Evolutionary conservation across 1,140 invertebrate species (phyloP), one percentile per base, ranked within the genome.

Genomic region (Brachionus rotundiformis): DNA sequence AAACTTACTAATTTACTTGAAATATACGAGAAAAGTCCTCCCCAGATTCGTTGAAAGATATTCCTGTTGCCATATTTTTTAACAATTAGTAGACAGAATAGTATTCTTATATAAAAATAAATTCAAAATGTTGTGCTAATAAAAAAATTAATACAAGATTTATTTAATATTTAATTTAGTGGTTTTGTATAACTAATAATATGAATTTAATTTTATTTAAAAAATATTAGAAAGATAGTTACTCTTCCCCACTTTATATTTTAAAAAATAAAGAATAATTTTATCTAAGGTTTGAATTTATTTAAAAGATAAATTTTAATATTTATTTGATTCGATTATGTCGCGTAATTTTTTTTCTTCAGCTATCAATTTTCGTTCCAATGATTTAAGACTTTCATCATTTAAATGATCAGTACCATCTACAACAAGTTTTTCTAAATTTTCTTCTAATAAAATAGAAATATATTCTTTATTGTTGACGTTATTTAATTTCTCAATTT

Each of bases 221-320:
- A 2, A 19, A 19, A 36, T 27, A 27, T 36, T 36, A 8, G 63
- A 68, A 36, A 68, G 63, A 68, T 19, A 68, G 63, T 31, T 68
- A 68, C 63, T 68, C 63, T 68, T 68, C n/a, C n/a, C n/a, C n/a
- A n/a, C n/a, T n/a, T 68, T 31, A 23, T 11, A 68, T 68, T 5
- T 31, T 0, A 27, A 29, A 33, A 33, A 27, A 8, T 33, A 68
- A n/a, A n/a, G n/a, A n/a, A n/a, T n/a, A n/a, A n/a, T n/a, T n/a
- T n/a, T n/a, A n/a, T n/a, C n/a, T n/a, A n/a, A n/a, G n/a, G n/a
- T n/a, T n/a, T n/a, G n/a, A n/a, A n/a, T n/a, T n/a, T n/a, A n/a
- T n/a, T 68, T 68, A 25, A 68, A 3, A 0, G 13, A 1, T 27
- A 41, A 68, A 36, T 25, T 33, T 31, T 31, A 68, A 13, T 8